phyloP scores from a whole-genome alignment of 2,888 invertebrate species.

The Chrysina gloriosa region DNA sequence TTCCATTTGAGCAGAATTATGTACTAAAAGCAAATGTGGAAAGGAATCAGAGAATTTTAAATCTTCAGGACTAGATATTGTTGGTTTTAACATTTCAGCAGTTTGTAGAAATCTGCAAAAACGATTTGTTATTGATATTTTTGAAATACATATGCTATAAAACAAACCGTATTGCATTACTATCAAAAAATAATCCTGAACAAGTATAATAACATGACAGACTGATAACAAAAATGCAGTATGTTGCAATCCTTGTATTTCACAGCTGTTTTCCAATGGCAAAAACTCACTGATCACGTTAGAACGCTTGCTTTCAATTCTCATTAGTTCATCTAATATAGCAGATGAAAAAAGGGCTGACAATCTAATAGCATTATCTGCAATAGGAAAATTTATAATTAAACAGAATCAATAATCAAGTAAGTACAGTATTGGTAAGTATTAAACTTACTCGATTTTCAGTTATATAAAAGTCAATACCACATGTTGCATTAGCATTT shows the following conservation, averaged over 20 bases:
- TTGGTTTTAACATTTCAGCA: slow-evolving; percentile 89
- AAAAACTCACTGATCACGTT: slow-evolving; percentile 70
- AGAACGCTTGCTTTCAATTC: slow-evolving; percentile 65
- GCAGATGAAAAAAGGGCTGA: slow-evolving; percentile 81
- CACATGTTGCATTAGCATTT: slow-evolving; percentile 80
- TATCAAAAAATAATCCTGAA: slow-evolving; percentile 92
- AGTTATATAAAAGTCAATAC: slow-evolving; percentile 77
- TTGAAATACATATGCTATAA: too few relatives aligned
- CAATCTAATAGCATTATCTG: slow-evolving; percentile 89
- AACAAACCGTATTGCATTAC: slow-evolving; percentile 78
- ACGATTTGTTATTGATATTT: slow-evolving; percentile 15
- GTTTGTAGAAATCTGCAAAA: slow-evolving; percentile 78
- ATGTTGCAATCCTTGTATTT: slow-evolving; percentile 81
- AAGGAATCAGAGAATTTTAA: slow-evolving; percentile 77
- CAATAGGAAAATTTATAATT: slow-evolving; percentile 68
- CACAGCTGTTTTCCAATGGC: slow-evolving; percentile 73
- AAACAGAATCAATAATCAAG: slow-evolving; percentile 72
- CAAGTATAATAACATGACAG: slow-evolving; percentile 89
- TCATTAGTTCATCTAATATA: slow-evolving; percentile 73
- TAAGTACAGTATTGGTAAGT: not conserved
- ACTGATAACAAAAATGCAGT: slow-evolving; percentile 88
- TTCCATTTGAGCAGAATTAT: slow-evolving; percentile 81
- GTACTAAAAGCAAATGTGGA: slow-evolving; percentile 85
- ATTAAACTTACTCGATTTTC: slow-evolving; percentile 67
- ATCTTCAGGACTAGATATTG: slow-evolving; percentile 75